Evolutionary conservation across 2,797 vertebrate genomes (phyloP).

Genomic region (Phataginus tricuspis): DNA sequence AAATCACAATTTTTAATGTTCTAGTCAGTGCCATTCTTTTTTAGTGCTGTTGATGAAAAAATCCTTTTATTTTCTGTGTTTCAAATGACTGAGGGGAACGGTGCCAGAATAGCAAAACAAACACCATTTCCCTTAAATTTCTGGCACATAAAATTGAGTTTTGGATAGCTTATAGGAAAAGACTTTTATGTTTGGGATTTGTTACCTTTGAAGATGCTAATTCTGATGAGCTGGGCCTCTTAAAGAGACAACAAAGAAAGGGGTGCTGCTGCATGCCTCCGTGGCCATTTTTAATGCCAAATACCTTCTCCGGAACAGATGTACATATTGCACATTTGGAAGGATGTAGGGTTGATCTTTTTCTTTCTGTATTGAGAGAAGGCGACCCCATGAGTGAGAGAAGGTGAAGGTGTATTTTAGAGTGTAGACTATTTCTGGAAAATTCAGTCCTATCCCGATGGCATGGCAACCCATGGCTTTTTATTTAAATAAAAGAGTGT

Average conservation of each 20-base stretch:
- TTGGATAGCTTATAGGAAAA: not conserved
- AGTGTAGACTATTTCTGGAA: not conserved
- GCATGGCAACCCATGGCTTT: not conserved
- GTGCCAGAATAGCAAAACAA: not conserved
- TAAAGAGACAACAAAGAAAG: not conserved
- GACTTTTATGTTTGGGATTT: not conserved
- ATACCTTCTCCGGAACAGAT: not conserved
- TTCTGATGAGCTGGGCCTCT: not conserved
- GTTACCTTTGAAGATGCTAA: not conserved
- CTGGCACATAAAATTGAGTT: slow-evolving; percentile 33
- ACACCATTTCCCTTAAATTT: slow-evolving; percentile 1
- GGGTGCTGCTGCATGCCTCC: no score
- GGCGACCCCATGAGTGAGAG: not conserved
- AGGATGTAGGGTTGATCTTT: not conserved
- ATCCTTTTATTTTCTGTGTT: not conserved
- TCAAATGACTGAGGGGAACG: not conserved
- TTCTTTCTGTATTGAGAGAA: not conserved
- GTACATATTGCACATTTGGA: not conserved
- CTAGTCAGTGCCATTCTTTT: not conserved
- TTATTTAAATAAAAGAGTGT: not conserved
- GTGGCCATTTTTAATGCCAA: not conserved
- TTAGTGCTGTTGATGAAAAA: not conserved
- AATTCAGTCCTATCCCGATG: not conserved
- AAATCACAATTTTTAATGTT: not conserved
- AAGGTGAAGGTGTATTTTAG: not conserved